phyloP scores from a whole-genome alignment of 2,797 vertebrate species.

The Enteromius thamalakanensis region DNA sequence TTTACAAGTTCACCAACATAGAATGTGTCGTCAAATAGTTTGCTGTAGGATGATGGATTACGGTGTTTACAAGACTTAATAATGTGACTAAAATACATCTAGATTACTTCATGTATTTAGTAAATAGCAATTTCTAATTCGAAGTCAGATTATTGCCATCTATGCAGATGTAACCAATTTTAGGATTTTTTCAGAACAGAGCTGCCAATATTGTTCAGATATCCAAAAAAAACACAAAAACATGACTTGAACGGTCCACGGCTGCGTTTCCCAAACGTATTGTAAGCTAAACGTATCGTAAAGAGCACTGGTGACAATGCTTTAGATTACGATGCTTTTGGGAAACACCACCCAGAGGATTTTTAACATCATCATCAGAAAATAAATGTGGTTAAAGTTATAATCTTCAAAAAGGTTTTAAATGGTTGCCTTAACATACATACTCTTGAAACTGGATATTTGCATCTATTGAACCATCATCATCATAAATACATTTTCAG shows the following conservation, averaged over 20 bases:
- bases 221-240: not conserved
- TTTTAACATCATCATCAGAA: not conserved
- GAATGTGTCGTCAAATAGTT: conserved; percentile 13
- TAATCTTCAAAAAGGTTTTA: not conserved
- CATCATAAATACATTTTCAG: conserved; percentile 49
- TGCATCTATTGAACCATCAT: conserved; percentile 21
- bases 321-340: not conserved
- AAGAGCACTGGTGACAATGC: no score
- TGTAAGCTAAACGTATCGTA: not conserved
- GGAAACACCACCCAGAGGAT: not conserved
- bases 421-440: conserved; percentile 17
- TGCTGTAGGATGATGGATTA: conserved; percentile 18
- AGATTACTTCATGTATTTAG: conserved; percentile 5
- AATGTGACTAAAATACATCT: conserved; percentile 16
- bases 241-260: not conserved
- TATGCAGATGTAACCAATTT: conserved; percentile 8
- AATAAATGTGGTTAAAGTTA: not conserved
- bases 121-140: not conserved
- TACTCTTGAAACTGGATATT: conserved; percentile 29
- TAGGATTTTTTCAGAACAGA: not conserved
- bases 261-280: not conserved
- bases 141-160: conserved; percentile 38
- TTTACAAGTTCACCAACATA: conserved; percentile 45
- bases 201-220: not conserved
- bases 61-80: conserved; percentile 8